phyloP scores from a whole-genome alignment of 2,113 vertebrate genomes.

The Cranoglanis bouderius region DNA sequence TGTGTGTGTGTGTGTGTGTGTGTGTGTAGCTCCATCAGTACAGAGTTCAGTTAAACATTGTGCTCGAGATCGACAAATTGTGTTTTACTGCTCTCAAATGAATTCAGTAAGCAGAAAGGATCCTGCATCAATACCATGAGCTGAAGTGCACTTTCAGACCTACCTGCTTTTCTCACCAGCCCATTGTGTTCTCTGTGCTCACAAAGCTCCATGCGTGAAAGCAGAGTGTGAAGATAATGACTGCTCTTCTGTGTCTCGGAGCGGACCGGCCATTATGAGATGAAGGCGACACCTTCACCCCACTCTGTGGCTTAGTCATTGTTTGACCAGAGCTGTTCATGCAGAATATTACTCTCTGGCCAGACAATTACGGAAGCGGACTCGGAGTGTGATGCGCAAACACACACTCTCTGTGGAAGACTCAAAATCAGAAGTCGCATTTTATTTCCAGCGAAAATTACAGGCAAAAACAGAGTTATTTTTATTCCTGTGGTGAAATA shows the following conservation, averaged over 20 bases:
- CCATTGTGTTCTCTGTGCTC: background rate
- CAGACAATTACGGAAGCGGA: constrained; percentile 44
- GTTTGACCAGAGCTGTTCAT: constrained; percentile 13
- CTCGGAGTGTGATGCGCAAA: constrained; percentile 13
- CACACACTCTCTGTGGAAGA: background rate
- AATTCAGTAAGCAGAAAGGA: background rate
- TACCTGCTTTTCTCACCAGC: constrained; percentile 11
- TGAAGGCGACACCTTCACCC: constrained; percentile 26
- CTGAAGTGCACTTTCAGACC: background rate
- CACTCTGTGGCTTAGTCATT: background rate
- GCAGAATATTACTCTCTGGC: constrained; percentile 17
- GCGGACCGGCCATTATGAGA: constrained; percentile 15
- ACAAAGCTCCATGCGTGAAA: background rate
- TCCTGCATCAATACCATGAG: background rate
- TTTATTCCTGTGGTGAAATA: background rate
- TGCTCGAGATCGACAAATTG: background rate
- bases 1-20: background rate
- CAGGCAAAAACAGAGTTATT: background rate
- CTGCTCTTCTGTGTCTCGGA: background rate
- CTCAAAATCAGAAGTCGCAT: constrained; percentile 9
- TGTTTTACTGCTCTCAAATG: background rate
- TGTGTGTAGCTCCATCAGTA: background rate
- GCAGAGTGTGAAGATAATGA: constrained; percentile 20
- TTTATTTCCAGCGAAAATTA: background rate
- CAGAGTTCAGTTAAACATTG: background rate